These are phyloP conservation scores for Diarsia dahlii DNA, from an alignment of 2,888 invertebrate genomes.

Conservation along the genomic window DNA sequence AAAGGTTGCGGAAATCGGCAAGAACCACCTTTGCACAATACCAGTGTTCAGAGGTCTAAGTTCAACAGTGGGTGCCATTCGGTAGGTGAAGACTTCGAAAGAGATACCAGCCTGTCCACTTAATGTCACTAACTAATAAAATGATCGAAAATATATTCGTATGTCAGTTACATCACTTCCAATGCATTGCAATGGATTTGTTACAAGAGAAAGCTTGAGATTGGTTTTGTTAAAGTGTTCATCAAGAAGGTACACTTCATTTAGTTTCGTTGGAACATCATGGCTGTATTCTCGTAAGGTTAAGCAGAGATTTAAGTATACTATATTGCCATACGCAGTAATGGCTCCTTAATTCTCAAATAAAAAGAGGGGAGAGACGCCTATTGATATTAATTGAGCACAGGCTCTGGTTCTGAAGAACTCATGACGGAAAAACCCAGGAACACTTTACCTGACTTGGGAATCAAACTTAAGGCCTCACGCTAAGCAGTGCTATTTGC, in stretches of 20 bases:
- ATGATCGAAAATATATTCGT: constrained; percentile 38
- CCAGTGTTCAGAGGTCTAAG: constrained; percentile 41
- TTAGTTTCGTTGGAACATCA: background rate
- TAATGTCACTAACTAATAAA: constrained; percentile 51
- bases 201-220: constrained; percentile 29
- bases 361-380: background rate
- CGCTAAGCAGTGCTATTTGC: background rate
- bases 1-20: constrained; percentile 33
- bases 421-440: background rate
- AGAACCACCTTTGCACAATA: constrained; percentile 35
- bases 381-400: background rate
- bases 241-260: background rate
- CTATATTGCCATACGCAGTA: background rate
- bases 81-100: constrained; percentile 40
- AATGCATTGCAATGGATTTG: constrained; percentile 3
- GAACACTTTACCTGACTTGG: background rate
- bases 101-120: constrained; percentile 51
- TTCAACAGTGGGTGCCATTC: constrained; percentile 36
- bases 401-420: background rate
- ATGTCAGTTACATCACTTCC: constrained; percentile 24
- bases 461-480: background rate
- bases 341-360: background rate
- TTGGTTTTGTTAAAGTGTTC: constrained; percentile 29
- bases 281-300: background rate
- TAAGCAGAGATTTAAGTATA: background rate